phyloP scores from a whole-genome alignment of 2,888 invertebrate species.

The Protophormia terraenovae region DNA sequence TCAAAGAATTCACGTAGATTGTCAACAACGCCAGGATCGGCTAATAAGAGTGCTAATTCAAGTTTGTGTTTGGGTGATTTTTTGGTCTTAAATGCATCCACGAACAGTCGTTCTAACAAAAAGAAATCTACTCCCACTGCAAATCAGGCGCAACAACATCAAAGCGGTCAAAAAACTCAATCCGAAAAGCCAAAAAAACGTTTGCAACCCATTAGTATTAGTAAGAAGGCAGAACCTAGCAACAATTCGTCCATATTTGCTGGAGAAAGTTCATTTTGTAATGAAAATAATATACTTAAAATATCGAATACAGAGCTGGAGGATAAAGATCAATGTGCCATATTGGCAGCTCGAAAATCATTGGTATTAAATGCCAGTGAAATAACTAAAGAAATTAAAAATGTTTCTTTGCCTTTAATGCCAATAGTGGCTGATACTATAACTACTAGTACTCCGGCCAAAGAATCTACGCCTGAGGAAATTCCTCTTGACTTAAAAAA shows the following conservation, averaged over 20 bases:
- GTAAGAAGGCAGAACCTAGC: slow-evolving; percentile 69
- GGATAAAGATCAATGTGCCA: slow-evolving; percentile 74
- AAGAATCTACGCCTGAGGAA: neutral
- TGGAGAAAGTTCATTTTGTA: slow-evolving; percentile 77
- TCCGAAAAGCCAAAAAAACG: slow-evolving; percentile 76
- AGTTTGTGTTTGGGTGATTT: slow-evolving; percentile 79
- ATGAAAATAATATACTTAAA: slow-evolving; percentile 79
- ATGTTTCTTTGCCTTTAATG: slow-evolving; percentile 36
- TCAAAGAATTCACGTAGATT: slow-evolving; percentile 58
- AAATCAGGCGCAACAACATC: no score
- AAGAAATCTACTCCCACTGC: slow-evolving; percentile 67
- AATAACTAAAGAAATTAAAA: slow-evolving; percentile 75
- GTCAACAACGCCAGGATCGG: slow-evolving; percentile 57
- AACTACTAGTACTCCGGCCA: slow-evolving; percentile 9
- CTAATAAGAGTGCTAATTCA: slow-evolving; percentile 58
- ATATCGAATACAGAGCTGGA: slow-evolving; percentile 76
- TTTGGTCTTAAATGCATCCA: slow-evolving; percentile 70
- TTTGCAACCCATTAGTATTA: slow-evolving; percentile 78
- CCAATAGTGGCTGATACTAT: slow-evolving; percentile 64
- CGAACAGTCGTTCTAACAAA: slow-evolving; percentile 70
- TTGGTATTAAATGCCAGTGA: slow-evolving; percentile 74
- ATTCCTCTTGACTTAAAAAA: slow-evolving; percentile 71
- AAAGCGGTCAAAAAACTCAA: slow-evolving; percentile 21
- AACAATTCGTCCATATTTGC: slow-evolving; percentile 62
- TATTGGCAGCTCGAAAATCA: slow-evolving; percentile 76